Conservation (phyloP, 2,113 vertebrate genomes). For the Esox niger region DNA sequence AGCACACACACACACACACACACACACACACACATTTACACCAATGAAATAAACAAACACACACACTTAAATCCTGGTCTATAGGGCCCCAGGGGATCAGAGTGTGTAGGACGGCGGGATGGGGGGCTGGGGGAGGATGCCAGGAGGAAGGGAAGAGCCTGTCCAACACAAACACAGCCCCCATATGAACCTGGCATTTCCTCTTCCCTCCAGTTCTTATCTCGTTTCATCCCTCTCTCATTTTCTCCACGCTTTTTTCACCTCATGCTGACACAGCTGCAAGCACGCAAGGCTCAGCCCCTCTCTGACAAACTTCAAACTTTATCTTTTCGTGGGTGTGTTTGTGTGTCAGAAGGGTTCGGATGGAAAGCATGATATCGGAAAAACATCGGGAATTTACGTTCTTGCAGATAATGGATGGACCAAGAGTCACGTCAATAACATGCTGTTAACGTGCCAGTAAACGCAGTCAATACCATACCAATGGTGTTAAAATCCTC, state of each 20-base stretch:
- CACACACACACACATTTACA: slow-evolving; percentile 3
- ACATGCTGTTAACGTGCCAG: neutral
- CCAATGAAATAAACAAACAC: slow-evolving; percentile 2
- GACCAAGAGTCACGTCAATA: neutral
- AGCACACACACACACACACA: slow-evolving; percentile 7
- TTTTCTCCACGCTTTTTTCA: slow-evolving; percentile 29
- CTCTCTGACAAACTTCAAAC: slow-evolving; percentile 26
- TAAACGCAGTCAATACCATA: neutral
- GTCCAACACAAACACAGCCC: slow-evolving; percentile 36
- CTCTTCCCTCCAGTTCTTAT: slow-evolving; percentile 24
- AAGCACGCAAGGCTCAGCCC: slow-evolving; percentile 31
- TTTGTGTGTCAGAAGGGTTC: slow-evolving; percentile 39
- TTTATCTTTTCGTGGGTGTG: slow-evolving; percentile 37
- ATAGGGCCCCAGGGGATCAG: neutral
- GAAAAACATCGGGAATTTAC: slow-evolving; percentile 6
- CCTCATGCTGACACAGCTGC: slow-evolving; percentile 58
- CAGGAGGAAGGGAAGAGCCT: slow-evolving; percentile 8
- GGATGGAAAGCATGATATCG: slow-evolving; percentile 19
- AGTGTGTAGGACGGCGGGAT: neutral
- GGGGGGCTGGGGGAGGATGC: too few species aligned
- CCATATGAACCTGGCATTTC: slow-evolving; percentile 15
- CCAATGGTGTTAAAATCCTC: slow-evolving; percentile 3
- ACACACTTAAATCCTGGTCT: neutral
- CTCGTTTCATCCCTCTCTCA: slow-evolving; percentile 33
- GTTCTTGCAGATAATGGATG: slow-evolving; percentile 8